Evolutionary conservation across 2,888 invertebrate genomes (phyloP), one percentile per base, ranked within the genome.

Genomic region (Galeruca laticollis): DNA sequence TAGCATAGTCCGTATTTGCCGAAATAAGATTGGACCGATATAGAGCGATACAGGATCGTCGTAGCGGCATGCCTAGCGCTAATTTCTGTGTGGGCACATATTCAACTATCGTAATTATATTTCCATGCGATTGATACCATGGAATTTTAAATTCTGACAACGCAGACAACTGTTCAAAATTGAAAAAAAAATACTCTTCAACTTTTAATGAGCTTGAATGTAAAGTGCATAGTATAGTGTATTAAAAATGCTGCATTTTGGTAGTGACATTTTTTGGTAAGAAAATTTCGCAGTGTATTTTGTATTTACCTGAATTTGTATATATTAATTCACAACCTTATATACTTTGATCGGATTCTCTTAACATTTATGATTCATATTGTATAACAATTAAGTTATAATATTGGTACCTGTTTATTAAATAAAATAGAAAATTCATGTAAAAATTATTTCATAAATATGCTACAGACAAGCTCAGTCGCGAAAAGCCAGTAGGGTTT

Each of bases 1-100:
- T 61, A 68, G 15, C 60, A 52, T 59, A 61, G 69, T 72, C 52
- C 49, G 62, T 69, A 68, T 70, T 65, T 70, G 72, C 65, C 68
- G 68, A 70, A 72, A 64, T 72, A 61, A 70, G 31, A 68, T 62
- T 43, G 62, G 69, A 63, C 64, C 56, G 47, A 56, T 64, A 31
- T 56, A 15, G 18, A 40, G 10, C 21, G 15, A 56, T 56, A 63
- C 54, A 63, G 63, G 21, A 52, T 62, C 62, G 62, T 62, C 9
- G 4, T 6, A 33, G 21, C 26, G 26, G 31, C 47, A 57, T 60
- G 40, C 40, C n/a, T 40, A n/a, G 40, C n/a, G 4, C 13, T 57
- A 57, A 43, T 60, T 60, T 60, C 47, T 26, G 54, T 9, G 40
- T 40, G 13, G n/a, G 37, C 37, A 37, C 37, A 37, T n/a, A n/a